Percentiles rank a stretch among this genome's conserved stretches.
phyloP scores from a whole-genome alignment of 2,888 invertebrate genomes.

The Stictocephala bisonia region DNA sequence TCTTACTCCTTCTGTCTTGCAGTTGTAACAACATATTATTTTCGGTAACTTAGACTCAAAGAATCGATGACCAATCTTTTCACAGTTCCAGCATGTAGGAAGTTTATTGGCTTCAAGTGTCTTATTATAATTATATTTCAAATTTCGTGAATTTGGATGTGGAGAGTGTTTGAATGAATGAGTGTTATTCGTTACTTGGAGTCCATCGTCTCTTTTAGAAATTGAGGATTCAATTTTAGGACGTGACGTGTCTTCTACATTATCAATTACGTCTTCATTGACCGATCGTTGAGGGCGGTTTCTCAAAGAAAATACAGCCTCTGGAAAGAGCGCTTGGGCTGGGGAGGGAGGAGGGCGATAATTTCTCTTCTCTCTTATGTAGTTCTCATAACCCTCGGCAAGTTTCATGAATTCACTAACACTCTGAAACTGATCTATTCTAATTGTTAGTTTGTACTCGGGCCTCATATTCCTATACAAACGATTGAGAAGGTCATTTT shows the following conservation, averaged over 20 bases:
- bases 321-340: background rate
- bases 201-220: no score
- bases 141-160: no score
- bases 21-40: background rate
- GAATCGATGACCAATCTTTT: background rate
- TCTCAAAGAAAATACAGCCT: background rate
- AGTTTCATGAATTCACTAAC: background rate
- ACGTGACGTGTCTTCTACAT: no score
- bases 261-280: no score
- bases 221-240: no score
- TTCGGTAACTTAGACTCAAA: background rate
- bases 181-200: no score
- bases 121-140: no score
- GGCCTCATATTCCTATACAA: background rate
- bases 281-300: background rate
- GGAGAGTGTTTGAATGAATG: no score
- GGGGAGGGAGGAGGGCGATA: background rate
- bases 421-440: background rate
- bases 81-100: background rate
- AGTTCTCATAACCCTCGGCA: conserved; percentile 1
- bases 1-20: background rate
- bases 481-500: background rate
- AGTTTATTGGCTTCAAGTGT: no score
- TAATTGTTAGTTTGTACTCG: background rate
- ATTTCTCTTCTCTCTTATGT: background rate